Conservation (phyloP, 2,888 invertebrate species). For the Archips xylosteana region DNA sequence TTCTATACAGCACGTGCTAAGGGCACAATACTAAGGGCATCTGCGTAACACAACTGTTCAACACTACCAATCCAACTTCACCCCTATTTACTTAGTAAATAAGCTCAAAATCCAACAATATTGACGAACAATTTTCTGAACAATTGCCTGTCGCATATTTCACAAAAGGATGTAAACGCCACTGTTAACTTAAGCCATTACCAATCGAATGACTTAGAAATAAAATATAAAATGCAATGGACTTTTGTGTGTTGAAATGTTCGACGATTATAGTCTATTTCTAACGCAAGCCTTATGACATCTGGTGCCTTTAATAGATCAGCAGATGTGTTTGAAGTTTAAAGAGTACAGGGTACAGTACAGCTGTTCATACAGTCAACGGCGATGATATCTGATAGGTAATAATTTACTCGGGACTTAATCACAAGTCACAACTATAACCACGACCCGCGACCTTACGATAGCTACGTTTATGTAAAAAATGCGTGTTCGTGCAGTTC, state of each 20-base stretch:
- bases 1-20: conserved; percentile 39
- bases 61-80: neutral
- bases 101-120: neutral
- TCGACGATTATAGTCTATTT: conserved; percentile 12
- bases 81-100: neutral
- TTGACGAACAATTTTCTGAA: neutral
- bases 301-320: conserved; percentile 36
- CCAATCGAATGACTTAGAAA: neutral
- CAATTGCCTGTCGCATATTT: conserved; percentile 14
- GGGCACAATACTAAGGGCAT: conserved; percentile 20
- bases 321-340: conserved; percentile 25
- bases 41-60: conserved; percentile 14
- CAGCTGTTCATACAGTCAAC: neutral
- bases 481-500: too few relatives aligned
- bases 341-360: neutral
- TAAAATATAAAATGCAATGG: neutral
- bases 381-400: too few relatives aligned
- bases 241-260: neutral
- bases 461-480: too few relatives aligned
- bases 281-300: conserved; percentile 33
- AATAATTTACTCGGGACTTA: too few relatives aligned
- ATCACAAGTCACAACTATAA: too few relatives aligned
- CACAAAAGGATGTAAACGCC: neutral
- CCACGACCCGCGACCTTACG: too few relatives aligned
- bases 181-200: neutral